Evolutionary conservation across 2,113 vertebrate species (phyloP).

Genomic region (western clawed frog (Xenopus tropicalis)): UCB_Xtro_10.0 CM004443.2:19339501-19340000

Average conservation of each 20-base stretch:
- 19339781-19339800: neutral
- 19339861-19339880: neutral
- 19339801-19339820: conserved; percentile 8
- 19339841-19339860: conserved; percentile 27
- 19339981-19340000: conserved; percentile 5
- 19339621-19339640: too few species aligned
- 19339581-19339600: too few species aligned
- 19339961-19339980: conserved; percentile 28
- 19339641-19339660: too few species aligned
- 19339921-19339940: neutral
- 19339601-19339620: too few species aligned
- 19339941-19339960: conserved; percentile 13
- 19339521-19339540: too few species aligned
- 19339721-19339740: neutral
- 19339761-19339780: neutral
- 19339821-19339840: conserved; percentile 37
- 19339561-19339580: too few species aligned
- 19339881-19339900: conserved; percentile 21
- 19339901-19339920: conserved; percentile 11
- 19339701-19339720: neutral
- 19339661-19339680: too few species aligned
- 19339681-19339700: neutral
- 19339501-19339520: too few species aligned
- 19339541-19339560: too few species aligned
- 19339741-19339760: conserved; percentile 9